Evolutionary conservation across 2,113 vertebrate genomes (phyloP).

Genomic region (Illadopsis cleaveri): DNA sequence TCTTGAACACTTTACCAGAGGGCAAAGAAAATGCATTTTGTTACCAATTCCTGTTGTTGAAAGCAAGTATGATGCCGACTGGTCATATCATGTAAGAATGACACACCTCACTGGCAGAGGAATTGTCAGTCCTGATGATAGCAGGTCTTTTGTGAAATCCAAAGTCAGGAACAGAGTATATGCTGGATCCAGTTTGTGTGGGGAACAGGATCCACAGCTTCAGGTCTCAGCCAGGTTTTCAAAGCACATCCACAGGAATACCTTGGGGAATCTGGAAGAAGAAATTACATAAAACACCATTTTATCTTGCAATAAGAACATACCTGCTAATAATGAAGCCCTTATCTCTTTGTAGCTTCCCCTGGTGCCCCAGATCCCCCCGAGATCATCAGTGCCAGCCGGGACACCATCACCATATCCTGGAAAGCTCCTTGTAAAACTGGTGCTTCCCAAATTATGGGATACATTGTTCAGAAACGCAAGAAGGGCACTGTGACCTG

Average conservation of each 20-base stretch:
- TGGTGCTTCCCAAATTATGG: conserved; percentile 77
- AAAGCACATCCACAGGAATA: not conserved
- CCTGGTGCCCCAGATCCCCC: conserved; percentile 82
- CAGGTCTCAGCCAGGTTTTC: not conserved
- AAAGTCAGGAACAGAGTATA: not conserved
- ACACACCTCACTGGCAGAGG: not conserved
- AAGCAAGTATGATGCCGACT: not conserved
- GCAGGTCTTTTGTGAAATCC: not conserved
- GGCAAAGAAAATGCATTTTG: not conserved
- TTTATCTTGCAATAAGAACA: not conserved
- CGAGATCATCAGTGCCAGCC: conserved; percentile 78
- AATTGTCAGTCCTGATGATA: not conserved
- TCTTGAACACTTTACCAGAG: not conserved
- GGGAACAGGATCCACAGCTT: not conserved
- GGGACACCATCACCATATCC: conserved; percentile 75
- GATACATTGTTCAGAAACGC: conserved; percentile 87
- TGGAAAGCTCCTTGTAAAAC: conserved; percentile 82
- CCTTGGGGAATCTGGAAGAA: not conserved
- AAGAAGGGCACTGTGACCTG: conserved; percentile 86
- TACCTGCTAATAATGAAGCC: not conserved
- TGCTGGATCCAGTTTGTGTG: not conserved
- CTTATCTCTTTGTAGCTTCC: conserved; percentile 69
- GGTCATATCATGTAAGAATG: not conserved
- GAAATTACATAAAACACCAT: not conserved
- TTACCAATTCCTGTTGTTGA: not conserved